phyloP scores from a whole-genome alignment of 2,797 vertebrate species.

The Helarctos malayanus region DNA sequence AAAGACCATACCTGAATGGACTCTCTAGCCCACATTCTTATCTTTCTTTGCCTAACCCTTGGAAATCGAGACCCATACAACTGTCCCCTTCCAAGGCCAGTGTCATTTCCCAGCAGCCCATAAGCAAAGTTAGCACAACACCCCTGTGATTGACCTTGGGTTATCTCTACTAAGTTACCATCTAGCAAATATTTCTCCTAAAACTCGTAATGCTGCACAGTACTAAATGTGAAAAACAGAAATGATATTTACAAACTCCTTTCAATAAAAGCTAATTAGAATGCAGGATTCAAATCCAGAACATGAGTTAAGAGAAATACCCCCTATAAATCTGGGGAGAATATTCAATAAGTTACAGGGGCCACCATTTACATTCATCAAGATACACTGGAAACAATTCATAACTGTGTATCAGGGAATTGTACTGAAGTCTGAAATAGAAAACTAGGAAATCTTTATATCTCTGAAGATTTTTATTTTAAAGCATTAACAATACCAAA shows the following conservation, averaged over 20 bases:
- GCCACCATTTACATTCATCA: background rate
- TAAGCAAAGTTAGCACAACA: background rate
- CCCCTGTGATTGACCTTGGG: background rate
- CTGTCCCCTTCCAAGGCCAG: fast-evolving
- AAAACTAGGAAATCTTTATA: background rate
- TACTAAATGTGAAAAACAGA: background rate
- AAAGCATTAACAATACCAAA: background rate
- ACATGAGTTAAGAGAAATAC: background rate
- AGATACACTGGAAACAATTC: background rate
- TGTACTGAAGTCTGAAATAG: background rate
- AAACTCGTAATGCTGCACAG: background rate
- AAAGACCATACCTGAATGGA: background rate
- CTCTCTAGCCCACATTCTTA: background rate
- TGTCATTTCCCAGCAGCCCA: background rate
- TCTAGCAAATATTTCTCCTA: background rate
- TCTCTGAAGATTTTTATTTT: background rate
- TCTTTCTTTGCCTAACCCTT: background rate
- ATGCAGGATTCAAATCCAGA: background rate
- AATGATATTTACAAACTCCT: background rate
- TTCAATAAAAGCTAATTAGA: background rate
- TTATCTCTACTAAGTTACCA: background rate
- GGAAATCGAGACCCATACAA: background rate
- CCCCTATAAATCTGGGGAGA: background rate
- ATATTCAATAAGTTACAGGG: background rate
- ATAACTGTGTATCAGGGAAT: background rate